Evolutionary conservation across 2,888 invertebrate species (phyloP), one percentile per base, ranked within the genome.

Genomic region (Leptinotarsa tumamoca): DNA sequence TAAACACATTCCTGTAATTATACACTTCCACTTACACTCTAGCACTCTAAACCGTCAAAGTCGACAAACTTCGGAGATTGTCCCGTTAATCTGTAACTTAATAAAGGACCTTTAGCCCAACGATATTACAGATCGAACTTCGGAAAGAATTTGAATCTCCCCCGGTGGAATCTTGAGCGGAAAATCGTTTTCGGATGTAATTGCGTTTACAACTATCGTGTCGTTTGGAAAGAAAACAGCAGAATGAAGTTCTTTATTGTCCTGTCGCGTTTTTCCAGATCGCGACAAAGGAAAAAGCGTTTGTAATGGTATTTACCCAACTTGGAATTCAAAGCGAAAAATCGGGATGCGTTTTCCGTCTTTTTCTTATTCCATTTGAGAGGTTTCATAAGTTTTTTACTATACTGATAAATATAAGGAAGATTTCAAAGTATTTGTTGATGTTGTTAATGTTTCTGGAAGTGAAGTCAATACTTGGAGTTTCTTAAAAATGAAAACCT

Each of bases 51-150:
- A 27, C n/a, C 18, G 51, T 72, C 54, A 54, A 72, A 71, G 21
- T 7, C 43, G 43, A 66, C 66, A 67, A 72, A 72, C 63, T 67
- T 72, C 14, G 72, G 66, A 72, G 67, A 52, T 72, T 18, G 72
- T 43, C 69, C 23, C 21, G 43, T 43, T 69, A 69, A 69, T 69
- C 58, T 58, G 1, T 69, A 69, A 69, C 69, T n/a, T 21, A 67
- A 67, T 72, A 67, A 33, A 27, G 27, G 54, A 21, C 15, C 63
- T 63, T 43, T 17, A n/a, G 63, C 43, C 14, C 63, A 63, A 63
- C 63, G 63, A 27, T 14, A 33, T 63, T 63, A 63, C 43, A 43
- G 63, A n/a, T 33, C 13, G 63, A 63, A 63, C 43, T 63, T 63
- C 63, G 43, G 43, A 63, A 33, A 63, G 63, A 63, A 63, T 63